Evolutionary conservation across 1,140 invertebrate genomes (phyloP).

Genomic region (Babylonia areolata): DNA sequence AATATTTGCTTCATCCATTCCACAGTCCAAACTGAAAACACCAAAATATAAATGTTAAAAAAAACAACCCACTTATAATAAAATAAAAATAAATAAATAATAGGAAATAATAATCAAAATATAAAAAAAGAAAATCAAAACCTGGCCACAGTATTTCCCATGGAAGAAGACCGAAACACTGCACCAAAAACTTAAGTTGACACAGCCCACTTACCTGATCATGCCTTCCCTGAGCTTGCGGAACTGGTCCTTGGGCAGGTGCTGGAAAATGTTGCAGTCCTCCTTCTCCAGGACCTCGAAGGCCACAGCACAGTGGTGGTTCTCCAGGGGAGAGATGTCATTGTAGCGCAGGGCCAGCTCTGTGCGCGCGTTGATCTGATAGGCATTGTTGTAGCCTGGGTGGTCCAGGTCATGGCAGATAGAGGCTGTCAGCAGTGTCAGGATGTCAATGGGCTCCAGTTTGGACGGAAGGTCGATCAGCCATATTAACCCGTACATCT

Average conservation of each 20-base stretch:
- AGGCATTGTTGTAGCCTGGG: constrained; percentile 78
- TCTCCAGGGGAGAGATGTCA: constrained; percentile 90
- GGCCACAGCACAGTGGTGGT: constrained; percentile 90
- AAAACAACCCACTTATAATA: too few relatives aligned
- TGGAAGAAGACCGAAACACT: too few relatives aligned
- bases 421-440: constrained; percentile 88
- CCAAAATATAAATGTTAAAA: too few relatives aligned
- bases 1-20: too few relatives aligned
- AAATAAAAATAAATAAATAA: too few relatives aligned
- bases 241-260: constrained; percentile 82
- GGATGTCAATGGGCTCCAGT: constrained; percentile 86
- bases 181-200: too few relatives aligned
- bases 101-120: too few relatives aligned
- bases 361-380: constrained; percentile 89
- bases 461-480: constrained; percentile 82
- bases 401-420: constrained; percentile 82
- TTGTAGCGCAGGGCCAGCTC: constrained; percentile 90
- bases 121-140: too few relatives aligned
- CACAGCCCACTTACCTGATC: constrained; percentile 78
- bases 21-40: too few relatives aligned
- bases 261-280: constrained; percentile 87
- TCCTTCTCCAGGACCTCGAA: constrained; percentile 85
- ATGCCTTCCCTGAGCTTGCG: constrained; percentile 85
- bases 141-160: too few relatives aligned
- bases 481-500: constrained; percentile 93